Percentiles rank a stretch among this genome's conserved stretches.
phyloP scores from a whole-genome alignment of 2,113 vertebrate species.

The Elephantulus edwardii region DNA sequence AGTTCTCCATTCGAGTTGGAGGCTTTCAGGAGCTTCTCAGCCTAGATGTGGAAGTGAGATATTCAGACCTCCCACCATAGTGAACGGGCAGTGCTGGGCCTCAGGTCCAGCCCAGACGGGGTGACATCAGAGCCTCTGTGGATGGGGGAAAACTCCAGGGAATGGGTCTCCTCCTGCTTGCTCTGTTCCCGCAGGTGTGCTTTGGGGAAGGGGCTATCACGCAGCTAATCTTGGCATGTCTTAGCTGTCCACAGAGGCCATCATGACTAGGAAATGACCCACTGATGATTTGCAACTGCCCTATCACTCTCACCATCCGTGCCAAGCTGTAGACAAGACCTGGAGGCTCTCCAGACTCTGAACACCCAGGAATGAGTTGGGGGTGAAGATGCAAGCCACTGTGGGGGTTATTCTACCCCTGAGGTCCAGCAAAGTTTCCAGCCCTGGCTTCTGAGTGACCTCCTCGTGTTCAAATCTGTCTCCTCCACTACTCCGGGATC shows the following conservation, averaged over 20 bases:
- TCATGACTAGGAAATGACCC: background rate
- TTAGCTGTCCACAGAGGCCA: background rate
- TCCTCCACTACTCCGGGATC: background rate
- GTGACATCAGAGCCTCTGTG: background rate
- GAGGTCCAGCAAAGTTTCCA: background rate
- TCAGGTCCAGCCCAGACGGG: background rate
- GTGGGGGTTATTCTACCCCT: background rate
- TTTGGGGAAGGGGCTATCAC: background rate
- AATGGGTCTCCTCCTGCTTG: background rate
- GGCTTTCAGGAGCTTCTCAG: background rate
- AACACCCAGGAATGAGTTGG: fast-evolving
- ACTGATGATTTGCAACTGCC: background rate
- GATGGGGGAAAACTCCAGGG: background rate
- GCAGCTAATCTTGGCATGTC: background rate
- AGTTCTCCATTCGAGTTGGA: too few relatives aligned
- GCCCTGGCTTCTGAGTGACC: background rate
- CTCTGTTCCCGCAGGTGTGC: background rate
- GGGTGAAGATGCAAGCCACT: background rate
- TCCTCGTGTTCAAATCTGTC: background rate
- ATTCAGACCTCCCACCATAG: background rate
- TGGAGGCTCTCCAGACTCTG: background rate
- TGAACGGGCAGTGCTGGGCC: background rate
- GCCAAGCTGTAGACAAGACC: background rate
- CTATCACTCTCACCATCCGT: background rate
- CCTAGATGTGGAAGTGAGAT: background rate